These are phyloP conservation scores for Meloidogyne chitwoodi DNA, from an alignment of 1,140 invertebrate species.

Conservation along the genomic window DNA sequence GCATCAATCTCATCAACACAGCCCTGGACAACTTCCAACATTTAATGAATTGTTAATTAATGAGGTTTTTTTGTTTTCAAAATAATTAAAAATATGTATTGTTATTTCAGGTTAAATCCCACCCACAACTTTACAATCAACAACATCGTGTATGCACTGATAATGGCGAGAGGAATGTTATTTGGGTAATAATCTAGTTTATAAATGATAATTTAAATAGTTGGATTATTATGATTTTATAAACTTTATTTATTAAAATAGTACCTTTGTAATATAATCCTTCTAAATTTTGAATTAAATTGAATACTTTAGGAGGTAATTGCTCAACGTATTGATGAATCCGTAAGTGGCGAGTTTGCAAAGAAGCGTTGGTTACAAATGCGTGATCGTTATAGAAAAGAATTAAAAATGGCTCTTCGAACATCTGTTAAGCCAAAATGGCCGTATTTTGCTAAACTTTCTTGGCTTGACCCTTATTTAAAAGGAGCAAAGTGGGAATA, in stretches of 20 bases:
- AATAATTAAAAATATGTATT: background rate
- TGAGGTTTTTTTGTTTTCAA: slow-evolving; percentile 28
- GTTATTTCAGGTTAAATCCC: slow-evolving; percentile 10
- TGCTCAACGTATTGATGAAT: slow-evolving; percentile 38
- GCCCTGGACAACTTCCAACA: slow-evolving; percentile 19
- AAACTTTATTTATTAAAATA: no score
- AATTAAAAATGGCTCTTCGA: slow-evolving; percentile 52
- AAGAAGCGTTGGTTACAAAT: slow-evolving; percentile 59
- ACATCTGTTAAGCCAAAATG: slow-evolving; percentile 49
- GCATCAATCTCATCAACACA: background rate
- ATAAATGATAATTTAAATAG: no score
- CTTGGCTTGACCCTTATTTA: slow-evolving; percentile 57
- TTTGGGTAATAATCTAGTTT: slow-evolving; percentile 46
- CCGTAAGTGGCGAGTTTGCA: slow-evolving; percentile 54
- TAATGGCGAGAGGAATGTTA: slow-evolving; percentile 45
- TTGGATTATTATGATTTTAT: no score
- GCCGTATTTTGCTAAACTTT: slow-evolving; percentile 56
- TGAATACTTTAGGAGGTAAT: slow-evolving; percentile 31
- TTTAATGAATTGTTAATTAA: slow-evolving; percentile 47
- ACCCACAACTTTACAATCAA: slow-evolving; percentile 57
- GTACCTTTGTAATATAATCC: no score
- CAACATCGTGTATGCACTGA: slow-evolving; percentile 44
- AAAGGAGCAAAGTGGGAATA: slow-evolving; percentile 52
- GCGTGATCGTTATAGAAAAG: slow-evolving; percentile 55
- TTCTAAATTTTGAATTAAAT: slow-evolving; percentile 22